Conservation (phyloP, 2,113 vertebrate genomes). For the Alectura lathami region DNA sequence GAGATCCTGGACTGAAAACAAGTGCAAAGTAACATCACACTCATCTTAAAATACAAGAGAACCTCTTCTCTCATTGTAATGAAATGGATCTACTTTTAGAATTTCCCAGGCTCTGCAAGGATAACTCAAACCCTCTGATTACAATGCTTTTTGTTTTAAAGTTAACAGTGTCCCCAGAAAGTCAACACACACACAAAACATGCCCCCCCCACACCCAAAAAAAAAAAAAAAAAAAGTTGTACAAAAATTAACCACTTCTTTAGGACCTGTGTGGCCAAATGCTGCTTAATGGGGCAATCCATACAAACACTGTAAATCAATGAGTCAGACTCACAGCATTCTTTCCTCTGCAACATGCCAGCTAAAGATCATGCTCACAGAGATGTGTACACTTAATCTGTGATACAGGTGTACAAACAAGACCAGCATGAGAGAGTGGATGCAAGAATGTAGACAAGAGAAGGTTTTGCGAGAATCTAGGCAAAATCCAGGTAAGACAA, state of each 20-base stretch:
- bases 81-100: not conserved
- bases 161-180: not conserved
- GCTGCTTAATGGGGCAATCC: not conserved
- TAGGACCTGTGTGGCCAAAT: not conserved
- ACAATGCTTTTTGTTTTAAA: not conserved
- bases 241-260: not conserved
- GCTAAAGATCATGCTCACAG: not conserved
- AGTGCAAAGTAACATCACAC: not conserved
- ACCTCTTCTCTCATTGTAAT: not conserved
- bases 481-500: not conserved
- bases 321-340: not conserved
- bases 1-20: not conserved
- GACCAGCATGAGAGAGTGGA: not conserved
- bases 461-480: not conserved
- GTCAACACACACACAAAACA: not conserved
- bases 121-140: not conserved
- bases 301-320: not conserved
- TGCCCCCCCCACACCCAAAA: too few relatives aligned
- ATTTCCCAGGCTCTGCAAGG: not conserved
- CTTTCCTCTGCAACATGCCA: not conserved
- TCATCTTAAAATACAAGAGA: not conserved
- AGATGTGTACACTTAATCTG: not conserved
- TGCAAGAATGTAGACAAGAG: not conserved
- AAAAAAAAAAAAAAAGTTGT: not conserved
- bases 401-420: not conserved